Evolutionary conservation across 2,888 invertebrate species (phyloP).

Genomic region (Gerris lacustris): DNA sequence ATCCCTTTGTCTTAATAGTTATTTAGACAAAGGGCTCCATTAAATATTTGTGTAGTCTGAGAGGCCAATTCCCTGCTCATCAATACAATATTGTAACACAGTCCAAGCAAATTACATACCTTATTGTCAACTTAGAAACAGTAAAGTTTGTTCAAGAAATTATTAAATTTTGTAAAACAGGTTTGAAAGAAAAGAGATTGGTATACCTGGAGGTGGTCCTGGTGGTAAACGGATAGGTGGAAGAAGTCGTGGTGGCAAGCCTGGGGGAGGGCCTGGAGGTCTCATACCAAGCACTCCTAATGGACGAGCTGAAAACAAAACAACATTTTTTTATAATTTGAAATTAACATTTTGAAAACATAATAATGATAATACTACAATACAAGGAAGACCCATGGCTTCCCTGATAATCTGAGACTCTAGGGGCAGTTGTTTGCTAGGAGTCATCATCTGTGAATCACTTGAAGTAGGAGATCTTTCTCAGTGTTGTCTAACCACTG

Average conservation of each 20-base stretch:
- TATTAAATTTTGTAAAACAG: no score
- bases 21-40: no score
- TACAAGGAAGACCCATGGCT: conserved; percentile 17
- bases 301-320: conserved; percentile 42
- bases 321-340: background rate
- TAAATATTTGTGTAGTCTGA: no score
- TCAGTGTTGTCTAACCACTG: no score
- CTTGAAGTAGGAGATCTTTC: no score
- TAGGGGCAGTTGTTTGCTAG: no score
- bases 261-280: conserved; percentile 50
- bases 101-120: background rate
- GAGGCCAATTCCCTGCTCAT: no score
- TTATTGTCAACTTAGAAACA: background rate
- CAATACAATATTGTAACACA: no score
- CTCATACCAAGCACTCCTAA: conserved; percentile 34
- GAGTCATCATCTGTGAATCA: no score
- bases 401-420: no score
- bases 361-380: background rate
- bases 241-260: conserved; percentile 46
- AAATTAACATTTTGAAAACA: background rate
- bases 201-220: conserved; percentile 45
- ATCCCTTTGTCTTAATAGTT: no score
- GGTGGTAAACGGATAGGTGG: conserved; percentile 50
- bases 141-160: background rate
- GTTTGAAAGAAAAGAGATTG: no score